These are phyloP conservation scores for Rhea pennata DNA, from an alignment of 2,113 vertebrate genomes.

Conservation along the genomic window DNA sequence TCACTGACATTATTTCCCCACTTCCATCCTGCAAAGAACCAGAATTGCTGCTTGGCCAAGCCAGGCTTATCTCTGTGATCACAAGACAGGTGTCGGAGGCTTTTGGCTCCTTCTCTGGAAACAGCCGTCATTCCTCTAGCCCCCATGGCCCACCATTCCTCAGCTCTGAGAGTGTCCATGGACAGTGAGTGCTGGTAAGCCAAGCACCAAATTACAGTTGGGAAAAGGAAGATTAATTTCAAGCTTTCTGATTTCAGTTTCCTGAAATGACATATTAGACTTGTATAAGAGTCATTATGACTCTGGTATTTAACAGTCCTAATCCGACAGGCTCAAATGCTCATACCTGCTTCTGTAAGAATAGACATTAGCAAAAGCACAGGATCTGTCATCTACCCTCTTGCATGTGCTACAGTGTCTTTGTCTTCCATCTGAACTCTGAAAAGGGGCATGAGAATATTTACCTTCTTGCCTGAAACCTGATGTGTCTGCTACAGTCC, in stretches of 20 bases:
- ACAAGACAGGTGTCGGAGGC: background rate
- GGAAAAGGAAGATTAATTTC: background rate
- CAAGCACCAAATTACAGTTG: background rate
- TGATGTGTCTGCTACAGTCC: background rate
- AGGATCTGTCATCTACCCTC: background rate
- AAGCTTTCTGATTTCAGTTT: background rate
- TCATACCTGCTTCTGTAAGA: background rate
- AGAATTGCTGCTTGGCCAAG: background rate
- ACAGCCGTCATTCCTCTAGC: background rate
- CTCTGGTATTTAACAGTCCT: background rate
- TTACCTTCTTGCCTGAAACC: background rate
- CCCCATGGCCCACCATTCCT: background rate
- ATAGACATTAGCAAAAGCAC: background rate
- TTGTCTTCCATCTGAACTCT: background rate
- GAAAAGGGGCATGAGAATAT: background rate
- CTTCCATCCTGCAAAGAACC: background rate
- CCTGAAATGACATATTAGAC: background rate
- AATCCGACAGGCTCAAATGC: background rate
- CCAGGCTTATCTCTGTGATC: background rate
- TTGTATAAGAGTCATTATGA: background rate
- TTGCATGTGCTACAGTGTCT: background rate
- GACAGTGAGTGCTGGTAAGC: background rate
- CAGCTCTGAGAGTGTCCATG: fast-evolving
- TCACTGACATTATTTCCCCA: background rate
- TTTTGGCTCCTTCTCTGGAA: background rate